Evolutionary conservation across 92 coral and sea anemone genomes (phyloP), one percentile per base, ranked within the genome.

Genomic region (Pocillopora meandrina): DNA sequence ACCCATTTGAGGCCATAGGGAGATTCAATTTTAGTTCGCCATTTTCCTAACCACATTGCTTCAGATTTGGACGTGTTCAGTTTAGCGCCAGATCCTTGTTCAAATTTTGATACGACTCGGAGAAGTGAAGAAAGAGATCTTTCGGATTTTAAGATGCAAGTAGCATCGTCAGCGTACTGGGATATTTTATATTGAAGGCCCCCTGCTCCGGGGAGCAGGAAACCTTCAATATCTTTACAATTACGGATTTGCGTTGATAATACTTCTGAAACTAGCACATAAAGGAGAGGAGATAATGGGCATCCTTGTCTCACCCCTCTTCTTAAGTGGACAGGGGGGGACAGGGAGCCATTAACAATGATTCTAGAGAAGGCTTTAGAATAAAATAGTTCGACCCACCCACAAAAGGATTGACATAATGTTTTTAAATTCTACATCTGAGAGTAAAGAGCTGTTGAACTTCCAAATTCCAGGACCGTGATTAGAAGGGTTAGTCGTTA

Each of bases 111-210:
- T 0, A 87, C 86, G 2, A 23, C 10, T 0, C 7, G 19, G 11
- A 81, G 18, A 2, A 68, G 20, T 3, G 5, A 0, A n/a, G 10
- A 59, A 19, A 81, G 59, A 17, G 86, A 72, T 3, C 17, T 3
- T 3, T 87, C 86, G 19, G 26, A 26, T 42, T 81, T 81, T 5
- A 87, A 5, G 10, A 83, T 62, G 18, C 55, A 12, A 1, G 87
- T 87, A 0, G 86, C 66, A 20, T 87, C 86, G 36, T 87, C 90
- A 12, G 90, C 90, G 18, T 87, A 81, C 5, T 81, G 86, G 31
- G 70, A 76, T 1, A 76, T 60, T 19, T 76, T 59, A 16, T 59
- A 76, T 16, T 76, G 69, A 31, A 33, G 17, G 5, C 74, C 84
- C 10, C 74, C 74, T 12, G 84, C 84, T 3, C 84, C 84, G 1